Evolutionary conservation across 2,888 invertebrate species (phyloP).

Genomic region (Caenorhabditis sulstoni): DNA sequence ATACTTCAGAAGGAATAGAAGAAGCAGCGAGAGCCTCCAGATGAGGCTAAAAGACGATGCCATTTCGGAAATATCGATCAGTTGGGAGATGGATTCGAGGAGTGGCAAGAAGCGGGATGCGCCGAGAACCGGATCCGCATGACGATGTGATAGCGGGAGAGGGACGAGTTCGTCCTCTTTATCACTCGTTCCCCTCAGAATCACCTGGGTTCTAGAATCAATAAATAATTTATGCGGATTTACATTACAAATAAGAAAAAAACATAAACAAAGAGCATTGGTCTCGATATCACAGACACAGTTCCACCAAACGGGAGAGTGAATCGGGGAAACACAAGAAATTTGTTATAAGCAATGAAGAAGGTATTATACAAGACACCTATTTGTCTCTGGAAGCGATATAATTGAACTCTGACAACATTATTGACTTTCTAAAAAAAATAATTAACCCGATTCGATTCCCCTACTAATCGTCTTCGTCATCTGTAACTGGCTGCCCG

Average conservation of each 20-base stretch:
- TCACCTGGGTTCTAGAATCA: conserved; percentile 14
- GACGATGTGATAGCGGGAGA: conserved; percentile 11
- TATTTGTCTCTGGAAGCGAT: neutral
- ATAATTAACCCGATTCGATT: conserved; percentile 28
- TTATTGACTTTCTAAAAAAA: neutral
- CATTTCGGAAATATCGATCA: conserved; percentile 23
- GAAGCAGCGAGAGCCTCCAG: conserved; percentile 26
- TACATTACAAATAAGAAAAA: conserved; percentile 27
- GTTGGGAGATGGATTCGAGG: neutral
- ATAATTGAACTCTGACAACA: no score
- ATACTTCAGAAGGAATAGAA: conserved; percentile 15
- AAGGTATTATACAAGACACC: conserved; percentile 46
- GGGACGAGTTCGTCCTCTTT: conserved; percentile 30
- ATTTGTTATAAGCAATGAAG: conserved; percentile 31
- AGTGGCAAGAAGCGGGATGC: conserved; percentile 23
- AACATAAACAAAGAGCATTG: neutral
- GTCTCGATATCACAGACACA: conserved; percentile 43
- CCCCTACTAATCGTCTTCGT: conserved; percentile 71
- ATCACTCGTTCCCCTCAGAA: conserved; percentile 4
- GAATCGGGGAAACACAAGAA: conserved; percentile 2
- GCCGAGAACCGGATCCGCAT: conserved; percentile 7
- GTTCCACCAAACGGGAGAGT: conserved; percentile 11
- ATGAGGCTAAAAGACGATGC: neutral
- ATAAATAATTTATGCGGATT: conserved; percentile 44
- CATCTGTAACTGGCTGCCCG: conserved; percentile 75